A percentile compares a stretch with the other conserved stretches of the same genome.
Evolutionary conservation across 2,113 vertebrate species (phyloP).

Genomic region (Lasiurus cinereus): DNA sequence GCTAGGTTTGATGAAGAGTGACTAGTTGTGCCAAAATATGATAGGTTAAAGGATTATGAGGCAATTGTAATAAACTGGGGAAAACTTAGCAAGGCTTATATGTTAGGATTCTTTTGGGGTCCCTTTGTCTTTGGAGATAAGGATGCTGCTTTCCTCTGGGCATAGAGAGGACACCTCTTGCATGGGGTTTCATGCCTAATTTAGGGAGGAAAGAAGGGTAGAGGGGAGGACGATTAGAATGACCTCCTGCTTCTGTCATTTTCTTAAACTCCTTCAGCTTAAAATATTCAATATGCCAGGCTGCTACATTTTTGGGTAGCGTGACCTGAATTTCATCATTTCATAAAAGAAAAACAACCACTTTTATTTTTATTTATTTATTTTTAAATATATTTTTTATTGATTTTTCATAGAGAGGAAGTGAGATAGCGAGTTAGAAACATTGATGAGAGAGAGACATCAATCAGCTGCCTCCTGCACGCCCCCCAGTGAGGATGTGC

Average conservation of each 20-base stretch:
- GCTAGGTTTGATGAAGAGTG: background rate
- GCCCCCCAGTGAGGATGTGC: too few species aligned
- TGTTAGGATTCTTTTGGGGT: background rate
- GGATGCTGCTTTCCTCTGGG: background rate
- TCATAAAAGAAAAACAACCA: background rate
- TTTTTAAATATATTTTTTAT: background rate
- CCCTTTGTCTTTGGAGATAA: background rate
- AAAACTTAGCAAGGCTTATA: background rate
- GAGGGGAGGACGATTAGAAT: background rate
- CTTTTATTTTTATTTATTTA: background rate
- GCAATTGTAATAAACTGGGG: background rate
- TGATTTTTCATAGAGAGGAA: too few species aligned
- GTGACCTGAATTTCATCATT: background rate
- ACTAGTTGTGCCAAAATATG: background rate
- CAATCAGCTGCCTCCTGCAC: too few species aligned
- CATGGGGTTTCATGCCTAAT: background rate
- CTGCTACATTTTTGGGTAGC: background rate
- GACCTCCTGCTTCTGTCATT: background rate
- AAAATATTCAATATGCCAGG: background rate
- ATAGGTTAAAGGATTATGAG: background rate
- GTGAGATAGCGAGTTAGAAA: too few species aligned
- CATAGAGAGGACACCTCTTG: background rate
- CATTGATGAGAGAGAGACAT: too few species aligned
- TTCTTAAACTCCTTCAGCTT: background rate
- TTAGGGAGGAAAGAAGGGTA: background rate